phyloP scores from a whole-genome alignment of 1,140 invertebrate genomes.

The Drosophila sulfurigaster region DNA sequence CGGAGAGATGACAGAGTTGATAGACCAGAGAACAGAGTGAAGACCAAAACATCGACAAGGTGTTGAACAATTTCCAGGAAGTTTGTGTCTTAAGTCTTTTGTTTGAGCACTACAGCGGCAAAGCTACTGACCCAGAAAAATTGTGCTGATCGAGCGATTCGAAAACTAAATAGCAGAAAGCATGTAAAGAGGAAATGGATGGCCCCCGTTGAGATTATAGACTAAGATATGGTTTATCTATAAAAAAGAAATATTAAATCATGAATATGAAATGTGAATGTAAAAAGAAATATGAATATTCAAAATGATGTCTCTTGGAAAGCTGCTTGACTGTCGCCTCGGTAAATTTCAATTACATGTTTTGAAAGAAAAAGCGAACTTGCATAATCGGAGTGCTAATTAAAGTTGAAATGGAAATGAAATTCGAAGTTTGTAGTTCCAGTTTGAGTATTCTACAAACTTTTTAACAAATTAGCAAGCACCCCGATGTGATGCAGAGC shows the following conservation, averaged over 20 bases:
- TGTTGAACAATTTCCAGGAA: background rate
- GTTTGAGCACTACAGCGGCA: conserved; percentile 16
- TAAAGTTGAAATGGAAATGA: background rate
- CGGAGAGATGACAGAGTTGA: background rate
- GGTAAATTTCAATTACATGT: background rate
- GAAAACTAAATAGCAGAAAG: conserved; percentile 2
- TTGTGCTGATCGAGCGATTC: background rate
- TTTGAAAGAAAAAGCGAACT: background rate
- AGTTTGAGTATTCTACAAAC: background rate
- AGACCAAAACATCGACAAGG: background rate
- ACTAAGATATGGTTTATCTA: conserved; percentile 1
- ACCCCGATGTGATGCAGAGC: background rate
- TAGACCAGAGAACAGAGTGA: background rate
- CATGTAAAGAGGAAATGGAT: conserved; percentile 1
- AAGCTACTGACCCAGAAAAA: background rate
- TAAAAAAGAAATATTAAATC: background rate
- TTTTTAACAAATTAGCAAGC: conserved; percentile 1
- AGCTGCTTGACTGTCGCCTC: background rate
- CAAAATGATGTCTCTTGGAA: background rate
- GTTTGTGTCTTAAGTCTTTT: conserved; percentile 57
- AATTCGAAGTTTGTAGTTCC: background rate
- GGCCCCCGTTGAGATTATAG: background rate
- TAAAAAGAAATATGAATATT: conserved; percentile 5
- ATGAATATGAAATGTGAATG: conserved; percentile 11
- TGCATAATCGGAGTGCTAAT: background rate